These are phyloP conservation scores for Rhynchophorus ferrugineus DNA, from an alignment of 1,140 invertebrate genomes.

Conservation along the genomic window DNA sequence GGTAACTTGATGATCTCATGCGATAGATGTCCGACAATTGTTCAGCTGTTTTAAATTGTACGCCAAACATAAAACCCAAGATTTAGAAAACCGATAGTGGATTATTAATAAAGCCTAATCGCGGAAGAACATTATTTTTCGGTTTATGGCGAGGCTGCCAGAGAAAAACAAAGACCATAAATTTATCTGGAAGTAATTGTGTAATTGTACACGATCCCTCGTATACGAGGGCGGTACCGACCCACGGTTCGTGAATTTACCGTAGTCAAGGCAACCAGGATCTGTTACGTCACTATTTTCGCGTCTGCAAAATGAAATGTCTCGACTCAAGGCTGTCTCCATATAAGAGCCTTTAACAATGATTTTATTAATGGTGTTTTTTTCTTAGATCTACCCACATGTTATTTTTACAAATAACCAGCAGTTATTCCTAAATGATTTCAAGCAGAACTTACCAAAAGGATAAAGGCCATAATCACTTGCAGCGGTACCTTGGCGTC, in stretches of 20 bases:
- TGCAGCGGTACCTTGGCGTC: slow-evolving; percentile 14
- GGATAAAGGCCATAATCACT: slow-evolving; percentile 8
- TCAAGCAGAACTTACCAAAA: slow-evolving; percentile 15
- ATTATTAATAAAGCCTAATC: no score
- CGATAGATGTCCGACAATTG: no score
- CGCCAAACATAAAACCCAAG: no score
- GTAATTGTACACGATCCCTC: neutral
- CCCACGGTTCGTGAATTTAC: slow-evolving; percentile 18
- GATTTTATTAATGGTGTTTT: neutral
- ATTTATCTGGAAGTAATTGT: no score
- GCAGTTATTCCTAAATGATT: no score
- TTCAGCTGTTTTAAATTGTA: no score
- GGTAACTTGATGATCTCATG: no score
- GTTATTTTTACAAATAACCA: no score
- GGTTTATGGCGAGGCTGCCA: neutral
- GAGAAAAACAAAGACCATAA: no score
- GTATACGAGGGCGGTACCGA: neutral
- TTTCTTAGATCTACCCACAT: neutral
- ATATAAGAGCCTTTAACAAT: slow-evolving; percentile 6
- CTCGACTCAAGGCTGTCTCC: slow-evolving; percentile 17
- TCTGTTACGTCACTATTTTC: slow-evolving; percentile 13
- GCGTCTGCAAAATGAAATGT: slow-evolving; percentile 17
- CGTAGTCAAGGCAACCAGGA: slow-evolving; percentile 15
- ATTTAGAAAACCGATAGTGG: no score
- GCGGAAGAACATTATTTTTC: no score